These are phyloP conservation scores for Daboia siamensis DNA, from an alignment of 2,113 vertebrate genomes.

Conservation along the genomic window DNA sequence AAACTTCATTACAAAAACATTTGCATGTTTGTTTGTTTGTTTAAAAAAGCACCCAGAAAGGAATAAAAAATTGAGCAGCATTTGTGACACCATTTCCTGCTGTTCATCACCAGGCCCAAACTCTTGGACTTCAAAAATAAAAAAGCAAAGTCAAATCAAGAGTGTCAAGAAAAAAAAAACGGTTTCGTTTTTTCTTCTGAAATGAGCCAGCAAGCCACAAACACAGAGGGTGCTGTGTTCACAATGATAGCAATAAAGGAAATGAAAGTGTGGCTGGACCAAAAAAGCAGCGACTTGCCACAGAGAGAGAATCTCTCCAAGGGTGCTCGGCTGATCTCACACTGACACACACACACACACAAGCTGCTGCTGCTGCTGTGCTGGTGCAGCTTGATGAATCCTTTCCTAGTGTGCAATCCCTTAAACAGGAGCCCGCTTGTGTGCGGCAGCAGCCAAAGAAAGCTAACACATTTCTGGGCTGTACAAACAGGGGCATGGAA, in stretches of 20 bases:
- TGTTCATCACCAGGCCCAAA: neutral
- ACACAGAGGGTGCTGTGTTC: neutral
- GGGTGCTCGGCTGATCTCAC: neutral
- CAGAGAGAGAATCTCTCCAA: neutral
- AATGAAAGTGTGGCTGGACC: too few relatives aligned
- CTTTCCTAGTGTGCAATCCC: too few relatives aligned
- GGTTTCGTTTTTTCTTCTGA: neutral
- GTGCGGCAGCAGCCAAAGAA: neutral
- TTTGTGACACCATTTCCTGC: neutral
- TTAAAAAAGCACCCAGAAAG: neutral
- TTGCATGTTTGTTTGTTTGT: neutral
- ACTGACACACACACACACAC: too few relatives aligned
- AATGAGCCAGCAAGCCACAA: neutral
- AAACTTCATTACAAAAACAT: neutral
- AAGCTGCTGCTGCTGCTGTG: neutral
- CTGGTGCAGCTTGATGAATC: neutral
- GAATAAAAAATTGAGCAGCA: neutral
- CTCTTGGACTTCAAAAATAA: neutral
- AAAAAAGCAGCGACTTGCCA: neutral
- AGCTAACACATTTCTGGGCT: fast-evolving
- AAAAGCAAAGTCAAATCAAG: neutral
- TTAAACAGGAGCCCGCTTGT: fast-evolving
- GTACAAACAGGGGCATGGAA: too few relatives aligned
- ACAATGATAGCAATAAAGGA: too few relatives aligned
- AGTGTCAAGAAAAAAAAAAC: neutral